phyloP scores from a whole-genome alignment of 2,888 invertebrate species.

The Amphimallon solstitiale region DNA sequence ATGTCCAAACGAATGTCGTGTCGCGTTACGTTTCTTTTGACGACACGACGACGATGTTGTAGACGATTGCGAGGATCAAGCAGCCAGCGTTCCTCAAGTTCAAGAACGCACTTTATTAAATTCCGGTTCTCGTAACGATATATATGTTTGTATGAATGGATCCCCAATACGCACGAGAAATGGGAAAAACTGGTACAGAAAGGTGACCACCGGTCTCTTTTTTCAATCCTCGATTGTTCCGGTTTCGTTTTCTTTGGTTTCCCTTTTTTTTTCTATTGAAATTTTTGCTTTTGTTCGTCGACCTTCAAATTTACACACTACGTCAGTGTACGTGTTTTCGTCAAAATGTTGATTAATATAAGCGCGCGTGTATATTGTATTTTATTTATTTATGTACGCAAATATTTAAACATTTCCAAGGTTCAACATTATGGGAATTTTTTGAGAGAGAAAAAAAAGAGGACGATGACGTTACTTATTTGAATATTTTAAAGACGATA shows the following conservation, averaged over 20 bases:
- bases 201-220: background rate
- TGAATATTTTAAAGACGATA: too few species aligned
- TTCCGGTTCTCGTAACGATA: slow-evolving; percentile 13
- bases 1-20: background rate
- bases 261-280: too few species aligned
- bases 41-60: background rate
- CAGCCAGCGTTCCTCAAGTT: slow-evolving; percentile 8
- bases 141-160: slow-evolving; percentile 12
- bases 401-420: too few species aligned
- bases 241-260: background rate
- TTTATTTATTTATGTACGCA: too few species aligned
- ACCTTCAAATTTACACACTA: too few species aligned
- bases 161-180: slow-evolving; percentile 5
- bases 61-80: background rate
- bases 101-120: slow-evolving; percentile 25
- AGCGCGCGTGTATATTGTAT: too few species aligned
- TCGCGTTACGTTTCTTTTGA: slow-evolving; percentile 9
- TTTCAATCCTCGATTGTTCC: background rate
- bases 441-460: too few species aligned
- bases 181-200: slow-evolving; percentile 10
- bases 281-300: too few species aligned
- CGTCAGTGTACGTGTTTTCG: too few species aligned
- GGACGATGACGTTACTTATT: too few species aligned
- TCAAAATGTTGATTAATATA: too few species aligned
- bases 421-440: too few species aligned